Base-by-base conservation (phyloP, 2,888 invertebrate species). In the Monochamus alternatus region DNA sequence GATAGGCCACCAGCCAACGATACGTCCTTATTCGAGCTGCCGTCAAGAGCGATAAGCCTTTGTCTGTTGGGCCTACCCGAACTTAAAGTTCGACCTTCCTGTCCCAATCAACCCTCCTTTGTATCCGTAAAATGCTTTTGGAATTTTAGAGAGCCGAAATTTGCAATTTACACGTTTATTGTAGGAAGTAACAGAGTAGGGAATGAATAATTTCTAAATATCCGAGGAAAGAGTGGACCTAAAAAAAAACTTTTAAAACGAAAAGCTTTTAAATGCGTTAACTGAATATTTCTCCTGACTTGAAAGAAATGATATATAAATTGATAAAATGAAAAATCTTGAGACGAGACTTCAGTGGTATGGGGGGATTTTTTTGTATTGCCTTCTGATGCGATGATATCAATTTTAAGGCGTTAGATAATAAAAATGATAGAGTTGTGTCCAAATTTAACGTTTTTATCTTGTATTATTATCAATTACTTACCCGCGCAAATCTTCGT, bases 51-150 rank as follows among this genome's bases (percentile, higher is more conserved):
- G 81, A 83, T 81, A 82, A 81, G 80, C 80, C 78, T 81, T 83
- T 83, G 82, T 83, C 82, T 80, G 77, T 76, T 77, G 75, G 75
- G 75, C 70, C 77, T 72, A 77, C 79, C 80, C 78, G 77, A 77
- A 80, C 77, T 78, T 81, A 81, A 81, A 82, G 80, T 78, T 80
- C 75, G 80, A 79, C 81, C 81, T 83, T 81, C 80, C 82, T 80
- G 79, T 80, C 82, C 79, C 80, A 83, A 82, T 82, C 82, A 82
- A 78, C 79, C 80, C 77, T 81, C 80, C 81, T 81, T 83, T 83
- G 80, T 82, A 76, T 77, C 75, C 76, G 76, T 73, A 80, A 81
- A 81, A 79, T 81, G 80, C 82, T 80, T 78, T 81, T 80, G 77
- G 80, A 80, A 81, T 81, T 82, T 82, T 82, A 81, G 79, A 79